Evolutionary conservation across 2,888 invertebrate species (phyloP).

Genomic region (Lithophane ornitopus): DNA sequence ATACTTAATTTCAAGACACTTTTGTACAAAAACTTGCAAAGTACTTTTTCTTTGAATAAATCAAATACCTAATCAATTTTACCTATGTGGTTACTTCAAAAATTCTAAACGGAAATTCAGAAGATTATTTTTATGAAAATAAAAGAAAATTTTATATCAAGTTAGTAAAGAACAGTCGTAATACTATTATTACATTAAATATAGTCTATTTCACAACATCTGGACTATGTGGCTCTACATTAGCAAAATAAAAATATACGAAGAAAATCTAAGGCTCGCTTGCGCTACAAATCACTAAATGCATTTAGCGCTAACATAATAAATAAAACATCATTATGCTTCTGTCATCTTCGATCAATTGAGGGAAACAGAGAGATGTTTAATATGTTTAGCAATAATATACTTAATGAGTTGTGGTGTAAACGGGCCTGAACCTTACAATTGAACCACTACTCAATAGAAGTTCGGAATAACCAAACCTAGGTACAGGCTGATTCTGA

Average conservation of each 20-base stretch:
- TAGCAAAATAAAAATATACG: slow-evolving; percentile 54
- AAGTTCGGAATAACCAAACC: background rate
- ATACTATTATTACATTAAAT: slow-evolving; percentile 63
- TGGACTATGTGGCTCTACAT: slow-evolving; percentile 63
- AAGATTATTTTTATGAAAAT: slow-evolving; percentile 43
- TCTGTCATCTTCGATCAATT: background rate
- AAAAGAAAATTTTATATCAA: slow-evolving; percentile 62
- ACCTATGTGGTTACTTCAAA: slow-evolving; percentile 15
- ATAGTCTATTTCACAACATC: slow-evolving; percentile 78
- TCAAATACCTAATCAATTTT: background rate
- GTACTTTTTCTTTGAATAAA: slow-evolving; percentile 1
- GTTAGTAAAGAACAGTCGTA: slow-evolving; percentile 66
- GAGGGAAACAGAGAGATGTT: background rate
- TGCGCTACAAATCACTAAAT: background rate
- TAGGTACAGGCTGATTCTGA: background rate
- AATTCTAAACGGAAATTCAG: slow-evolving; percentile 48
- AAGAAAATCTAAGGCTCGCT: background rate
- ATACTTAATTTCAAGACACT: background rate
- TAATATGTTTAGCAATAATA: background rate
- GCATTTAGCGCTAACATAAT: background rate
- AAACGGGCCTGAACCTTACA: background rate
- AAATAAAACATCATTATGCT: background rate
- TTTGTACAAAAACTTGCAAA: background rate
- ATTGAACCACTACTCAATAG: background rate
- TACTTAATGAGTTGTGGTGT: no score